Percentiles rank a stretch among this genome's conserved stretches.
These are phyloP conservation scores for Sus cebifrons DNA, from an alignment of 2,797 vertebrate genomes.

Conservation along the genomic window DNA sequence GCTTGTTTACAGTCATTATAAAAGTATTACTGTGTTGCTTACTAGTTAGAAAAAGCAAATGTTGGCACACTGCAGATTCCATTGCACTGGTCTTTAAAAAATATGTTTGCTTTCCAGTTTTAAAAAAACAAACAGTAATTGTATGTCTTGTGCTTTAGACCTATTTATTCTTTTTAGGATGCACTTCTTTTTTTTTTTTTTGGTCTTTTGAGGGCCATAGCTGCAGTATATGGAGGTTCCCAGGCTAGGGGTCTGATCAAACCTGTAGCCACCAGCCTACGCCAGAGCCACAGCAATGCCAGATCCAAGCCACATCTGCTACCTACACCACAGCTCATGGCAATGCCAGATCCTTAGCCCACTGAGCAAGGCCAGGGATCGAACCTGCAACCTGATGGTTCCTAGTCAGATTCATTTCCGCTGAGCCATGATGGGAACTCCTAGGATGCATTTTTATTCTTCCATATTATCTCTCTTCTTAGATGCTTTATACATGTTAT, in stretches of 20 bases:
- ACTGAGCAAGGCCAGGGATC: no score
- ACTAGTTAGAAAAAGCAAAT: constrained; percentile 58
- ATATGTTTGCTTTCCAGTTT: constrained; percentile 18
- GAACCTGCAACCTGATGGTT: no score
- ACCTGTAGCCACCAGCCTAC: no score
- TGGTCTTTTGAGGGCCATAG: no score
- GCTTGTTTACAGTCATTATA: constrained; percentile 55
- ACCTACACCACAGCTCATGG: no score
- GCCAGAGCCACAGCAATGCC: no score
- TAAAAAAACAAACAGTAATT: neutral
- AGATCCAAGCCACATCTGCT: no score
- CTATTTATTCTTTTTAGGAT: neutral
- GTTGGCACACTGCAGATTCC: neutral
- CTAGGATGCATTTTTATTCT: constrained; percentile 32
- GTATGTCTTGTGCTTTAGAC: constrained; percentile 44
- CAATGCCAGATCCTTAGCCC: no score
- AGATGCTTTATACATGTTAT: constrained; percentile 26
- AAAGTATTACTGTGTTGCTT: constrained; percentile 60
- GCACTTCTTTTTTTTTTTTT: neutral
- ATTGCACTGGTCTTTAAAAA: constrained; percentile 16
- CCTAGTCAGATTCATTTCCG: no score
- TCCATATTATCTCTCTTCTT: constrained; percentile 41
- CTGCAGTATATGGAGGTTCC: no score
- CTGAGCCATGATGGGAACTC: no score
- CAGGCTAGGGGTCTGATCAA: no score